Percentiles rank a stretch among this genome's conserved stretches.
These are phyloP conservation scores for Catharus fuscescens DNA, from an alignment of 2,113 vertebrate species.

Conservation along the genomic window DNA sequence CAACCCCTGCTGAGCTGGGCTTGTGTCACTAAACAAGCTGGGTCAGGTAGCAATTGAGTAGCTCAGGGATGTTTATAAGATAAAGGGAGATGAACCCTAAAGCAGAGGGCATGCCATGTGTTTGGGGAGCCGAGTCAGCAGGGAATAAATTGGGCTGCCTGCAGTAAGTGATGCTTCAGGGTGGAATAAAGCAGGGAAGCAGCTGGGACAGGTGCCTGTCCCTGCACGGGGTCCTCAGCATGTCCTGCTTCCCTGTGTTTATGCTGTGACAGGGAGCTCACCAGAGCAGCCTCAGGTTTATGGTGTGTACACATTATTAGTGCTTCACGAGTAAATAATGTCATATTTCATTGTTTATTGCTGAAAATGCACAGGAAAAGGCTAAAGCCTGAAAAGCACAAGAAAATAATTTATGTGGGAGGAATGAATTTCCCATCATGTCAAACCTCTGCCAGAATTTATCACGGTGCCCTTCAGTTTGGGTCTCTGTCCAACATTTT, in stretches of 20 bases:
- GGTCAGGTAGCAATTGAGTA: not conserved
- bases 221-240: not conserved
- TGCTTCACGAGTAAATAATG: conserved; percentile 62
- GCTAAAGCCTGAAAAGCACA: conserved; percentile 53
- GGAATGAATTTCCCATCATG: conserved; percentile 57
- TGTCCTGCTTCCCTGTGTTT: not conserved
- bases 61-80: not conserved
- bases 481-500: conserved; percentile 50
- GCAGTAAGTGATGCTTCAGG: not conserved
- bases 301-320: conserved; percentile 52
- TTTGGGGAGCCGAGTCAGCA: not conserved
- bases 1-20: not conserved
- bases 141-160: conserved; percentile 23
- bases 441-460: conserved; percentile 51
- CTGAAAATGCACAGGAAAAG: conserved; percentile 57
- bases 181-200: not conserved
- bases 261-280: conserved; percentile 2
- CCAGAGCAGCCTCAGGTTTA: conserved; percentile 45
- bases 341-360: conserved; percentile 63
- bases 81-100: conserved; percentile 13
- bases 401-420: conserved; percentile 59
- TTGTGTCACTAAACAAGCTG: not conserved
- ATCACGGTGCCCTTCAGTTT: conserved; percentile 43
- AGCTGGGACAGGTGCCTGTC: not conserved
- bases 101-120: not conserved